A percentile compares a stretch with the other conserved stretches of the same genome.
phyloP scores from a whole-genome alignment of 1,140 invertebrate species.

The Elymnias hypermnestra region DNA sequence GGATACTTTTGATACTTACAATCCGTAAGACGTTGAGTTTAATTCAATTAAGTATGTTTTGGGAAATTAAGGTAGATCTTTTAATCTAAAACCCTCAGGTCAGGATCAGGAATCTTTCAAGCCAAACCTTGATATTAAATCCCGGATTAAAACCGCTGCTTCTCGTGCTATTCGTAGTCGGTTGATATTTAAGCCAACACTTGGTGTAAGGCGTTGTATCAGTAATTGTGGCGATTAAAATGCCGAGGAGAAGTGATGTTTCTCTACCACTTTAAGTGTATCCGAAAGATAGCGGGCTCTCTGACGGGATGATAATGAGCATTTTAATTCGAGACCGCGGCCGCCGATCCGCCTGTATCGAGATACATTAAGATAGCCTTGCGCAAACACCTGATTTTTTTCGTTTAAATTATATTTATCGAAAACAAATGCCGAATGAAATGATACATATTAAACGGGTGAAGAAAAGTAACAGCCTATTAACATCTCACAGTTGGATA shows the following conservation, averaged over 20 bases:
- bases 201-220: slow-evolving; percentile 23
- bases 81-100: too few species aligned
- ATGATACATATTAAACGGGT: too few species aligned
- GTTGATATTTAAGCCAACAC: slow-evolving; percentile 14
- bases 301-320: slow-evolving; percentile 4
- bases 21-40: too few species aligned
- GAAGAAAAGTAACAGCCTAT: too few species aligned
- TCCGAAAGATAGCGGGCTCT: slow-evolving; percentile 10
- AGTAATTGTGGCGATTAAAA: slow-evolving; percentile 34
- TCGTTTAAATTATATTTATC: too few species aligned
- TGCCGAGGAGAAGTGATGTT: slow-evolving; percentile 28
- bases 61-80: too few species aligned
- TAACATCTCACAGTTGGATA: too few species aligned
- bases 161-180: not conserved
- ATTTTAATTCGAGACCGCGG: slow-evolving; percentile 9
- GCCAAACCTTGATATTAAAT: too few species aligned
- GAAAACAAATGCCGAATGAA: too few species aligned
- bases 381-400: slow-evolving; percentile 4
- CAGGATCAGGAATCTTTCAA: too few species aligned
- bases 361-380: slow-evolving; percentile 7
- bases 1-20: too few species aligned
- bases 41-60: too few species aligned
- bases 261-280: slow-evolving; percentile 16
- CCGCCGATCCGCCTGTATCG: not conserved
- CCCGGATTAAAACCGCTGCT: not conserved